These are phyloP conservation scores for Rhagologus leucostigma DNA, from an alignment of 2,113 vertebrate genomes.

Conservation along the genomic window DNA sequence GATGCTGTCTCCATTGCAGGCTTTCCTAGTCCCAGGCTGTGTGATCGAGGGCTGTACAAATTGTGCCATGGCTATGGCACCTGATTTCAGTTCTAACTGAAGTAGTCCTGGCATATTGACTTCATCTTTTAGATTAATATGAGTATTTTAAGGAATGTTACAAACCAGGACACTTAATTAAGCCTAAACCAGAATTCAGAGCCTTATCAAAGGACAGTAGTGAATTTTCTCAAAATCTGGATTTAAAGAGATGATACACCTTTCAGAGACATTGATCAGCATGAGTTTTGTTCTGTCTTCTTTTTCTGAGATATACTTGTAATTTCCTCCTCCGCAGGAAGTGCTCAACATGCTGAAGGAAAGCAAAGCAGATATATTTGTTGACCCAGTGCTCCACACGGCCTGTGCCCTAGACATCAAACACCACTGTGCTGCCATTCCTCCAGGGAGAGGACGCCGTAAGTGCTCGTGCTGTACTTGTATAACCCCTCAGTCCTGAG, in stretches of 20 bases:
- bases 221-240: not conserved
- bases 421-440: slow-evolving; percentile 96
- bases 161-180: not conserved
- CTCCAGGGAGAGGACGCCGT: slow-evolving; percentile 92
- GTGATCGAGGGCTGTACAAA: not conserved
- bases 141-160: not conserved
- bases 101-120: not conserved
- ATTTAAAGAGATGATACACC: not conserved
- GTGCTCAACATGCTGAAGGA: slow-evolving; percentile 98
- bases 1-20: not conserved
- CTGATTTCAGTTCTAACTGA: not conserved
- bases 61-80: not conserved
- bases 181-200: not conserved
- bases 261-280: not conserved
- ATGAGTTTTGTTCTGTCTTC: not conserved
- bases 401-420: slow-evolving; percentile 97
- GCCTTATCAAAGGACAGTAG: not conserved
- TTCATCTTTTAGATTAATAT: not conserved
- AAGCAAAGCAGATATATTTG: slow-evolving; percentile 97
- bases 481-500: not conserved
- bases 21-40: not conserved
- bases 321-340: slow-evolving; percentile 74
- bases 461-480: slow-evolving; percentile 48
- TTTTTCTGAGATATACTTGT: not conserved
- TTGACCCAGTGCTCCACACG: slow-evolving; percentile 95